Evolutionary conservation across 2,888 invertebrate genomes (phyloP).

Genomic region (Zygaena filipendulae): DNA sequence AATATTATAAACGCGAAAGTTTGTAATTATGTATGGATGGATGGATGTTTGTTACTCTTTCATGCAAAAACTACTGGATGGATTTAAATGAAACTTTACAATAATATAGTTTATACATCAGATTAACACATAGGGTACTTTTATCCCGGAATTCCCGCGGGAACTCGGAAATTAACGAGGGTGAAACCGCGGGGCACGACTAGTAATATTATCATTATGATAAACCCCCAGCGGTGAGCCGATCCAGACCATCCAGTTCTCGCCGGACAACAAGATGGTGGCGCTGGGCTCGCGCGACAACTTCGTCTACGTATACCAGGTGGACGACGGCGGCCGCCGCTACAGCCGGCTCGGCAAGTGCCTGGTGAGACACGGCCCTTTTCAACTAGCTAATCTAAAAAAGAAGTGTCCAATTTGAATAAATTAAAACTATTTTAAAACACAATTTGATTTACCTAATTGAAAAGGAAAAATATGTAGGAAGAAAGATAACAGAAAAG

Average conservation of each 20-base stretch:
- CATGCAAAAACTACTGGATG: too few relatives aligned
- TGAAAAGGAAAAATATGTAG: background rate
- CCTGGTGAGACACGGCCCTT: constrained; percentile 69
- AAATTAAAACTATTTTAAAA: constrained; percentile 2
- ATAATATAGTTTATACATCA: too few relatives aligned
- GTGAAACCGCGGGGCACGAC: too few relatives aligned
- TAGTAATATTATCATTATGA: too few relatives aligned
- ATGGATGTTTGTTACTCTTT: too few relatives aligned
- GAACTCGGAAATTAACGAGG: too few relatives aligned
- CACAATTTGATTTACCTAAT: constrained; percentile 1
- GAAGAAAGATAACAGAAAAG: too few relatives aligned
- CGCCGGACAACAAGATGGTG: constrained; percentile 82
- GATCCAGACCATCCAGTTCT: constrained; percentile 79
- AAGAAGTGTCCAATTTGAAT: background rate
- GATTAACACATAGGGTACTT: too few relatives aligned
- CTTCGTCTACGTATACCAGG: constrained; percentile 89
- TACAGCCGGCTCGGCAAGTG: constrained; percentile 87
- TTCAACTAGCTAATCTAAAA: background rate
- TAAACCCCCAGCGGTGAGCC: constrained; percentile 67
- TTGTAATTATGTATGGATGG: too few relatives aligned
- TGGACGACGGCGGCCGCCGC: constrained; percentile 77
- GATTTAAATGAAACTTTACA: too few relatives aligned
- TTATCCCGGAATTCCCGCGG: too few relatives aligned
- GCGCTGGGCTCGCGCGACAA: constrained; percentile 92
- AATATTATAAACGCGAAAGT: too few relatives aligned